Percentiles rank a stretch among this genome's conserved stretches.
Conservation (phyloP, 2,888 invertebrate species). For the Eugnorisma glareosa region DNA sequence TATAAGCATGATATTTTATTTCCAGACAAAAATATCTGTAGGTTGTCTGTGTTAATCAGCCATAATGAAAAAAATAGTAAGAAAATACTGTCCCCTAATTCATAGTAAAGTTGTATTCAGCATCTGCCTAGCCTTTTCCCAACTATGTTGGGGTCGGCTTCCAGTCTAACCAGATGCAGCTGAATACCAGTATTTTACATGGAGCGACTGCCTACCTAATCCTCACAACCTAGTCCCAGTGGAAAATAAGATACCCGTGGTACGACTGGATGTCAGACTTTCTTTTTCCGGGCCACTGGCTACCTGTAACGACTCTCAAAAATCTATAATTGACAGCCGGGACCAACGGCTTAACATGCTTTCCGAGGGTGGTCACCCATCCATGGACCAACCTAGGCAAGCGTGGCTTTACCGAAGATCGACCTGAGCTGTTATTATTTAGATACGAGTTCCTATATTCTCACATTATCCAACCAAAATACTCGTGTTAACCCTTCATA, state of each 20-base stretch:
- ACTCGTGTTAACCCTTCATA: constrained; percentile 6
- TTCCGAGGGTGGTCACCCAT: background rate
- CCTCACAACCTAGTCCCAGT: no score
- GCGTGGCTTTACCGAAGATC: background rate
- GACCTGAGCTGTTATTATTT: background rate
- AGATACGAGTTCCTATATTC: background rate
- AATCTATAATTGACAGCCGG: background rate
- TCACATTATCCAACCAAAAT: constrained; percentile 8
- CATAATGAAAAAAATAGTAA: no score
- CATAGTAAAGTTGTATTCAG: no score
- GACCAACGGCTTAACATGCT: background rate
- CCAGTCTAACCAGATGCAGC: no score
- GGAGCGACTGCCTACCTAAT: no score
- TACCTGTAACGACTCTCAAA: background rate
- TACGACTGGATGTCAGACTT: background rate
- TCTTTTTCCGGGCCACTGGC: background rate
- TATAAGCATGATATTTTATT: no score
- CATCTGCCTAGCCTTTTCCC: no score
- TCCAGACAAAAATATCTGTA: no score
- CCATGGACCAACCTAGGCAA: background rate
- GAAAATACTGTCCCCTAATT: no score
- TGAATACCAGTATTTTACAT: no score
- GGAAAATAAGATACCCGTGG: background rate
- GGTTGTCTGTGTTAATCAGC: no score
- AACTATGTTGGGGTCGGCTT: no score